A percentile compares a stretch with the other conserved stretches of the same genome.
phyloP scores from a whole-genome alignment of 2,888 invertebrate genomes.

The Coronaproctus castanopsis region DNA sequence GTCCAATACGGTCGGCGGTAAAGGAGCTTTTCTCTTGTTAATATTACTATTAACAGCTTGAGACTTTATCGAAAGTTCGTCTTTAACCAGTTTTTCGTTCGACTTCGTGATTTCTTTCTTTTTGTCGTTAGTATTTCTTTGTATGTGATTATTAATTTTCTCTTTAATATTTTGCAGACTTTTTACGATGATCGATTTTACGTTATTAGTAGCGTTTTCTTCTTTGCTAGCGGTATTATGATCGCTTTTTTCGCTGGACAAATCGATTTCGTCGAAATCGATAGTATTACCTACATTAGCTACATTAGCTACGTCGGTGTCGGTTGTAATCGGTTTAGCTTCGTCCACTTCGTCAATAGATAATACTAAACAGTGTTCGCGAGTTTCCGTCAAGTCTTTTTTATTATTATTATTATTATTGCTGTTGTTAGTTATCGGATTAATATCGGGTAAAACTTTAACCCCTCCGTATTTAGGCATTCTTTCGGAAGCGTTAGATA shows the following conservation, averaged over 20 bases:
- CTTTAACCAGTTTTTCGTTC: conserved; percentile 3
- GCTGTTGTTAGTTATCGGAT: background rate
- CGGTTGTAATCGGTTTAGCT: conserved; percentile 6
- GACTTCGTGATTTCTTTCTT: conserved; percentile 16
- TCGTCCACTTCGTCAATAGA: conserved; percentile 1
- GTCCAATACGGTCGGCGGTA: conserved; percentile 34
- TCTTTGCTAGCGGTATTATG: background rate
- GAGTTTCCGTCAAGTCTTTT: background rate
- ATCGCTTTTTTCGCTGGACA: background rate
- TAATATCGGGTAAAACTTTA: conserved; percentile 22
- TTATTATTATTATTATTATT: background rate
- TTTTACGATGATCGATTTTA: conserved; percentile 22
- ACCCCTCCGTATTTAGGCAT: conserved; percentile 21
- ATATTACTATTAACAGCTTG: conserved; percentile 23
- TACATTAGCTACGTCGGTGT: background rate
- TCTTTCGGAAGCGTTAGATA: conserved; percentile 16
- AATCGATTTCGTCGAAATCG: conserved; percentile 19
- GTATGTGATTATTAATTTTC: conserved; percentile 25
- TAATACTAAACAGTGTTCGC: background rate
- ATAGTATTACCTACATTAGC: background rate
- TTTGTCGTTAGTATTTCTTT: conserved; percentile 8
- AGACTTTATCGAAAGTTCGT: background rate
- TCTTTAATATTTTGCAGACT: conserved; percentile 28
- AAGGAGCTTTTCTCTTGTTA: conserved; percentile 48
- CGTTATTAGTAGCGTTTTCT: conserved; percentile 16